Percentiles rank a stretch among this genome's conserved stretches.
Evolutionary conservation across 2,113 vertebrate genomes (phyloP).

Genomic region (Mionectes macconnelli): DNA sequence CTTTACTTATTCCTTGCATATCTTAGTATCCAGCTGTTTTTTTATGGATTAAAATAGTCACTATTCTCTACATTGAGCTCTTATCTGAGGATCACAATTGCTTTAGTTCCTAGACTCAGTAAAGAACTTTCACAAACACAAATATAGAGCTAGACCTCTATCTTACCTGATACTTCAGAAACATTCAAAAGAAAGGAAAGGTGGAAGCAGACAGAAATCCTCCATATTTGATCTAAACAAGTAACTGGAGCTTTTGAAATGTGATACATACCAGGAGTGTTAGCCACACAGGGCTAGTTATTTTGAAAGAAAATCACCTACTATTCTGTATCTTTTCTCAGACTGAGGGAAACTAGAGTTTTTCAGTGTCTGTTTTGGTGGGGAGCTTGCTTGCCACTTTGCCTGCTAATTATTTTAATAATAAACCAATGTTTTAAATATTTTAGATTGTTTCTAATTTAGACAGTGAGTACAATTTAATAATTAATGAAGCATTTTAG

Average conservation of each 20-base stretch:
- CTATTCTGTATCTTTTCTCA: neutral
- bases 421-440: neutral
- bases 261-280: neutral
- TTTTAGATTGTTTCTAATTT: constrained; percentile 30
- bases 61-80: neutral
- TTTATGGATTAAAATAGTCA: neutral
- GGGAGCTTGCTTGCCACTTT: neutral
- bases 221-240: neutral
- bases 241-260: neutral
- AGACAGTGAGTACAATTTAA: neutral
- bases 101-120: neutral
- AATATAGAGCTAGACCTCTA: neutral
- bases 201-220: neutral
- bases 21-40: neutral
- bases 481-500: neutral
- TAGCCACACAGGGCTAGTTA: neutral
- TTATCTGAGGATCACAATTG: neutral
- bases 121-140: neutral
- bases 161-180: neutral
- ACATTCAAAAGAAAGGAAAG: neutral
- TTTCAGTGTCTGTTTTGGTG: neutral
- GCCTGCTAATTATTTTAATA: constrained; percentile 7
- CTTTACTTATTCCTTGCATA: neutral
- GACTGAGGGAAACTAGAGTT: neutral
- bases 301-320: neutral